These are phyloP conservation scores for Tinea trinotella DNA, from an alignment of 2,888 invertebrate species.

Conservation along the genomic window DNA sequence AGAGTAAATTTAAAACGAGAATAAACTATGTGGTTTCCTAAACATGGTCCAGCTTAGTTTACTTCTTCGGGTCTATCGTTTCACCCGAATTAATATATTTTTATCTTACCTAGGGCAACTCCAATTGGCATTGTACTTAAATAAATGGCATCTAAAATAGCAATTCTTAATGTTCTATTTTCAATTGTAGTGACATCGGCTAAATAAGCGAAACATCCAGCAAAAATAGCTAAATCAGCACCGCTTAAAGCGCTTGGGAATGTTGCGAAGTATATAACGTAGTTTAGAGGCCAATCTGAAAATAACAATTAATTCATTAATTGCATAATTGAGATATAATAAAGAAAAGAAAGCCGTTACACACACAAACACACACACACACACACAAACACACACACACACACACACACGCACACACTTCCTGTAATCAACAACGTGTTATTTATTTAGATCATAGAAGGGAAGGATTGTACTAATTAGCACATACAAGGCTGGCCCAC, in stretches of 20 bases:
- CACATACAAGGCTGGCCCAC: no score
- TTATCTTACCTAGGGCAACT: slow-evolving; percentile 76
- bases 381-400: no score
- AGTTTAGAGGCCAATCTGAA: slow-evolving; percentile 80
- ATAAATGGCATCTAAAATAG: slow-evolving; percentile 86
- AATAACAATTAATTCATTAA: slow-evolving; percentile 23
- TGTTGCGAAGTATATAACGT: slow-evolving; percentile 81
- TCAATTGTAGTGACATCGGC: slow-evolving; percentile 80
- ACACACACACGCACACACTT: no score
- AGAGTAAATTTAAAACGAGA: no score
- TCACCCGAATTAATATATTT: slow-evolving; percentile 4
- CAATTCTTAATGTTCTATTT: slow-evolving; percentile 83
- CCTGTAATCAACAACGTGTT: no score
- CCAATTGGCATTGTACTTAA: slow-evolving; percentile 88
- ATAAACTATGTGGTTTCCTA: no score
- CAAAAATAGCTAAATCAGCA: slow-evolving; percentile 85
- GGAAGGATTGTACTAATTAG: no score
- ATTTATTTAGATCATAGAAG: no score
- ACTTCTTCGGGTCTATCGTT: neutral
- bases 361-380: no score
- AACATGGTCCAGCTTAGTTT: no score
- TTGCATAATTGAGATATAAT: neutral
- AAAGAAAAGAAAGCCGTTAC: no score
- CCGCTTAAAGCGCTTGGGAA: slow-evolving; percentile 84
- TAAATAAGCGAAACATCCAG: slow-evolving; percentile 84